Conservation (phyloP, 1,140 invertebrate genomes). For the Nymphalis io region DNA sequence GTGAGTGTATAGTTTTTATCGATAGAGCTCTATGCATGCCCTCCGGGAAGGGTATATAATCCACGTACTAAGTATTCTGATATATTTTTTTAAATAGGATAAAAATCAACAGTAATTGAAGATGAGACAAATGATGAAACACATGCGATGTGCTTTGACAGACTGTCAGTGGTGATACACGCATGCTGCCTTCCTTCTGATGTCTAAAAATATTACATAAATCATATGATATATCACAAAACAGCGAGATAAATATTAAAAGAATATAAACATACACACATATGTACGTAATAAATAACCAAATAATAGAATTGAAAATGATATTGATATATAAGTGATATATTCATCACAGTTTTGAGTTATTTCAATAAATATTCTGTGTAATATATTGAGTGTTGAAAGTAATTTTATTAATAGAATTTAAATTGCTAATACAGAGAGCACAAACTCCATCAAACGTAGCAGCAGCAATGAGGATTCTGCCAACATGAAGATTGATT, state of each 20-base stretch:
- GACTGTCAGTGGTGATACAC: constrained; percentile 55
- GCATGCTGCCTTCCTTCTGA: constrained; percentile 66
- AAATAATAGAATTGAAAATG: too few relatives aligned
- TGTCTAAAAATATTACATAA: background rate
- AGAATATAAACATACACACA: too few relatives aligned
- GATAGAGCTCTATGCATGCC: too few relatives aligned
- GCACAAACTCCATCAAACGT: constrained; percentile 53
- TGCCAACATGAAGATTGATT: constrained; percentile 45
- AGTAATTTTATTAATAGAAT: too few relatives aligned
- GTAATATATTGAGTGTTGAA: too few relatives aligned
- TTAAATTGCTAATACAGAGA: constrained; percentile 40
- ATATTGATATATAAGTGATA: too few relatives aligned
- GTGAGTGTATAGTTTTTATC: too few relatives aligned
- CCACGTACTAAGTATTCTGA: too few relatives aligned
- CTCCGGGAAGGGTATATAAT: too few relatives aligned
- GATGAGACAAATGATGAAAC: constrained; percentile 16
- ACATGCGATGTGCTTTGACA: constrained; percentile 60
- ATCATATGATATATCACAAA: background rate
- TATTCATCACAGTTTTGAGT: too few relatives aligned
- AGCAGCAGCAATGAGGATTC: constrained; percentile 63
- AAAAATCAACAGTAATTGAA: background rate
- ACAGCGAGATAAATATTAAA: background rate
- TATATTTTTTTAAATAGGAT: background rate
- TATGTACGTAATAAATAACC: too few relatives aligned
- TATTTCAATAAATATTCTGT: too few relatives aligned